phyloP scores from a whole-genome alignment of 2,888 invertebrate genomes.

The Heterodera filipjevi region DNA sequence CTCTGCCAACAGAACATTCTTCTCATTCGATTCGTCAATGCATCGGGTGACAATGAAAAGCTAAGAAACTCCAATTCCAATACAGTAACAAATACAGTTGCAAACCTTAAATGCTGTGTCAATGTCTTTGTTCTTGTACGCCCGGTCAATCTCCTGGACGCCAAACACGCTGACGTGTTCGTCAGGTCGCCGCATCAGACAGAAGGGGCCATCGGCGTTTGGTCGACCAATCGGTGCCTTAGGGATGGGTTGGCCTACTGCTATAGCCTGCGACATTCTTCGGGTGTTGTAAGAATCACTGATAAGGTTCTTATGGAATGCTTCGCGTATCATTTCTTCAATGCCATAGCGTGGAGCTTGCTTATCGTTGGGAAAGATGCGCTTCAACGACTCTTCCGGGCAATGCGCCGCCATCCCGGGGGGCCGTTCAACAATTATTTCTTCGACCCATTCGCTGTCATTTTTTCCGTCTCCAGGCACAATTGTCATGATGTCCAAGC shows the following conservation, averaged over 20 bases:
- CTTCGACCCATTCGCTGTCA: constrained; percentile 38
- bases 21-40: constrained; percentile 28
- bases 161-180: constrained; percentile 58
- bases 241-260: constrained; percentile 45
- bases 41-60: constrained; percentile 56
- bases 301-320: constrained; percentile 52
- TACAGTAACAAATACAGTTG: background rate
- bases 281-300: constrained; percentile 54
- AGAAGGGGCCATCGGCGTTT: constrained; percentile 45
- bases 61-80: constrained; percentile 39
- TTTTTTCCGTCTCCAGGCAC: background rate
- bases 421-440: constrained; percentile 47
- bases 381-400: constrained; percentile 43
- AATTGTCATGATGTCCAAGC: constrained; percentile 30
- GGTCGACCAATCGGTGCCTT: constrained; percentile 47
- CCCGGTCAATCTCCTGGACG: constrained; percentile 59
- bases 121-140: constrained; percentile 52
- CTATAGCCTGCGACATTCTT: constrained; percentile 36
- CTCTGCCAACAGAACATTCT: constrained; percentile 40
- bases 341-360: constrained; percentile 54
- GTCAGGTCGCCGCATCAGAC: constrained; percentile 42
- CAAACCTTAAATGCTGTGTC: constrained; percentile 50
- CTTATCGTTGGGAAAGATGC: constrained; percentile 43
- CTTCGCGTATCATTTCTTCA: constrained; percentile 47
- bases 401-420: constrained; percentile 53